phyloP scores from a whole-genome alignment of 2,888 invertebrate species.

The Polydrusus cervinus region DNA sequence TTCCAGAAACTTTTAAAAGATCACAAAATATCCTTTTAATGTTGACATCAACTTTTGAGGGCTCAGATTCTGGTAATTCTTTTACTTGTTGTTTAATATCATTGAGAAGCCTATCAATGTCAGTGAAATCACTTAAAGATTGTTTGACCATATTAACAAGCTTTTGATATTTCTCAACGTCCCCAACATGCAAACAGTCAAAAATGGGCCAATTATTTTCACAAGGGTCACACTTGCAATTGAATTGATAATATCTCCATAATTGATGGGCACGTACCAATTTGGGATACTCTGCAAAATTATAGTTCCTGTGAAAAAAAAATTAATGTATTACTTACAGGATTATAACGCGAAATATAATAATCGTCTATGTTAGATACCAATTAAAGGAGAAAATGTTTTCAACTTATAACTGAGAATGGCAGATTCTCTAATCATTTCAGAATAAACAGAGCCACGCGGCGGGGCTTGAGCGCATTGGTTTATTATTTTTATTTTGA shows the following conservation, averaged over 20 bases:
- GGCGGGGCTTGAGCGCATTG: too few species aligned
- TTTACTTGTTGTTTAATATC: slow-evolving; percentile 42
- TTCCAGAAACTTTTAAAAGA: slow-evolving; percentile 47
- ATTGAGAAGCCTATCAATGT: slow-evolving; percentile 32
- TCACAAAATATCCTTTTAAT: slow-evolving; percentile 51
- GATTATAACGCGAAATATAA: not conserved
- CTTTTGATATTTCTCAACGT: slow-evolving; percentile 43
- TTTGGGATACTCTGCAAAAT: slow-evolving; percentile 52
- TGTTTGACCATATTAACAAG: slow-evolving; percentile 43
- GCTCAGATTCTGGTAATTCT: slow-evolving; percentile 38
- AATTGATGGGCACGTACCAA: slow-evolving; percentile 67
- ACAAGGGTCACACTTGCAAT: slow-evolving; percentile 86
- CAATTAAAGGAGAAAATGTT: too few species aligned
- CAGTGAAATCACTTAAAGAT: slow-evolving; percentile 22
- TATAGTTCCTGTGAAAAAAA: slow-evolving; percentile 70
- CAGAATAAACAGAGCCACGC: too few species aligned
- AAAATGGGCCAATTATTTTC: slow-evolving; percentile 77
- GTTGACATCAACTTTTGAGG: slow-evolving; percentile 50
- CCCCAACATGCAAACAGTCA: slow-evolving; percentile 46
- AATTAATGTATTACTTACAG: not conserved
- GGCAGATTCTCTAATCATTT: too few species aligned
- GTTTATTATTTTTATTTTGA: too few species aligned
- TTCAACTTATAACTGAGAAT: too few species aligned
- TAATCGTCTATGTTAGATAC: too few species aligned
- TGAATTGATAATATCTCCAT: slow-evolving; percentile 84